Evolutionary conservation across 2,888 invertebrate species (phyloP), one percentile per base, ranked within the genome.

Genomic region (Drymonia ruficornis): DNA sequence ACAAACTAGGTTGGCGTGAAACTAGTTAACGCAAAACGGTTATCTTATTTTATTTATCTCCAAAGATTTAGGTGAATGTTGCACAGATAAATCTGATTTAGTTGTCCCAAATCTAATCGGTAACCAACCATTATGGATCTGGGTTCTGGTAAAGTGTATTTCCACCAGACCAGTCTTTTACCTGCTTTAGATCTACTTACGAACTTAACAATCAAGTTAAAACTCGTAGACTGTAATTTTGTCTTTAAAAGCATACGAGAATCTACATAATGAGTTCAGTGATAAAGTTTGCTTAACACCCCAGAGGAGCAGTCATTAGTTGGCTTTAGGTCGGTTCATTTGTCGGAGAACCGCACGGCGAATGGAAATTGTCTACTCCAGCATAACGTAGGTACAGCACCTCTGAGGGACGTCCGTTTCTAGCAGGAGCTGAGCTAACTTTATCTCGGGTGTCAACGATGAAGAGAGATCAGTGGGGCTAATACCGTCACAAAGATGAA

Each of bases 291-390:
- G 40, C 9, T 34, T 6, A 15, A n/a, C 38, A 8, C 8, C 7
- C 15, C 38, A 15, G n/a, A 38, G 7, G n/a, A 12, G 15, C 15
- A 40, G 8, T 2, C 40, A 40, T 16, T 1, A 40, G 40, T 40
- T 16, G 8, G 40, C 40, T 11, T 40, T 16, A 40, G 9, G 16
- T 15, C 15, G n/a, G 38, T 38, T 38, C n/a, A 15, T 6, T n/a
- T n/a, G 38, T 38, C 16, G 8, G 40, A 11, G 63, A 63, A 59
- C 67, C 69, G 67, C 70, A 73, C 36, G 72, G 72, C 70, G 78
- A 80, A 78, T 81, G n/a, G n/a, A n/a, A n/a, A n/a, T n/a, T 67
- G 70, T 68, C 75, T 72, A 73, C 70, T 70, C 65, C 66, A 67
- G 71, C 67, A 72, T 69, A 73, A 73, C 70, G 65, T 72, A 18